phyloP scores from a whole-genome alignment of 2,113 vertebrate genomes.

The Cynopterus brachyotis region DNA sequence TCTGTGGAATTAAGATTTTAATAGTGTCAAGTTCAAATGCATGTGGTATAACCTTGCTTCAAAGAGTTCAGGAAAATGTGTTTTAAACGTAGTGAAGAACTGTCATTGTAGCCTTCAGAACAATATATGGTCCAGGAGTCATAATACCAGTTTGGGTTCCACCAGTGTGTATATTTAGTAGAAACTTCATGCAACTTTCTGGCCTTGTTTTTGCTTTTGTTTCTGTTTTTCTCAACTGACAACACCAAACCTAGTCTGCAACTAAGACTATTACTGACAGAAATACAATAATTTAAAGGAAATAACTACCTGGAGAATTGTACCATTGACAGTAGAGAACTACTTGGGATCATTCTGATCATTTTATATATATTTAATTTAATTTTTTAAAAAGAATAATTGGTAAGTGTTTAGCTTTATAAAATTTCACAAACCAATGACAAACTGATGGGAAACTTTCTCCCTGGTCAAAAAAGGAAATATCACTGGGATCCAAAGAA shows the following conservation, averaged over 20 bases:
- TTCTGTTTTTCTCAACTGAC: background rate
- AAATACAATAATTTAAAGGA: background rate
- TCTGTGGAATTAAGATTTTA: background rate
- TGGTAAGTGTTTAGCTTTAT: background rate
- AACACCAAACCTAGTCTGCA: background rate
- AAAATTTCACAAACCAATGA: background rate
- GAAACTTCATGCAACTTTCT: background rate
- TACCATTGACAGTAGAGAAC: background rate
- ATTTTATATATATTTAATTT: background rate
- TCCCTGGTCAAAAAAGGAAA: background rate
- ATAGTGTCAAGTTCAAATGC: background rate
- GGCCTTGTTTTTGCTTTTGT: background rate
- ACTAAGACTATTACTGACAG: background rate
- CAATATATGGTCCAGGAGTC: background rate
- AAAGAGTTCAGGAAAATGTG: background rate
- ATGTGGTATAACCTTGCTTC: background rate
- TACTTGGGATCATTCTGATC: background rate
- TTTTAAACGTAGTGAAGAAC: background rate
- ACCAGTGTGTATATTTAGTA: background rate
- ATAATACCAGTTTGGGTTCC: background rate
- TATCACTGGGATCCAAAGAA: background rate
- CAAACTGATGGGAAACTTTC: background rate
- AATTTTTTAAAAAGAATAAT: background rate
- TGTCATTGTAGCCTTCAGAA: background rate
- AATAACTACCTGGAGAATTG: background rate